Conservation (phyloP, 2,888 invertebrate genomes). For the Dryocosmus kuriphilus region DNA sequence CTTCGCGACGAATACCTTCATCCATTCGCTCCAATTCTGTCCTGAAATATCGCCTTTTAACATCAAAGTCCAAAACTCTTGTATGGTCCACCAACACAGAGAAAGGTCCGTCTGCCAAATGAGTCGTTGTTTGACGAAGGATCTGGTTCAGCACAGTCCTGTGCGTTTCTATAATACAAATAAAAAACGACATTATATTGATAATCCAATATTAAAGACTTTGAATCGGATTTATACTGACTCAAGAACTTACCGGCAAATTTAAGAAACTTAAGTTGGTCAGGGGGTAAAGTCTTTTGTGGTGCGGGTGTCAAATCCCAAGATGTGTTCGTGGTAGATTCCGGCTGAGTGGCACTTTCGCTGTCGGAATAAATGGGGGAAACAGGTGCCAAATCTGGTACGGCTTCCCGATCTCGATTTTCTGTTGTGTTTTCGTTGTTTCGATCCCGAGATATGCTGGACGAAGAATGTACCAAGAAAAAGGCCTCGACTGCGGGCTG, state of each 20-base stretch:
- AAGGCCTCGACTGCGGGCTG: conserved; percentile 93
- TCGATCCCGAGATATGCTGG: conserved; percentile 75
- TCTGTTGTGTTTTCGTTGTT: conserved; percentile 66
- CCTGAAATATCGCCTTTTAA: conserved; percentile 91
- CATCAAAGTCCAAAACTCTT: conserved; percentile 92
- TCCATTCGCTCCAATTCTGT: conserved; percentile 92
- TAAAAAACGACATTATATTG: conserved; percentile 5
- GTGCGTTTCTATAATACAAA: conserved; percentile 84
- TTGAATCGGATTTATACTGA: conserved; percentile 22
- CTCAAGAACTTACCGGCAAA: conserved; percentile 82
- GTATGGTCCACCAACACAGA: conserved; percentile 93
- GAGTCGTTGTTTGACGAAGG: conserved; percentile 87
- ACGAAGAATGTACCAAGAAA: conserved; percentile 90
- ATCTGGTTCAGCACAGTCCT: conserved; percentile 94
- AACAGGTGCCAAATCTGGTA: conserved; percentile 73
- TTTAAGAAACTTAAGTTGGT: conserved; percentile 88
- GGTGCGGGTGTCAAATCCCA: conserved; percentile 71
- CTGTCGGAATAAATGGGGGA: conserved; percentile 73
- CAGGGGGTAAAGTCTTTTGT: conserved; percentile 78
- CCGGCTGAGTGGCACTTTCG: conserved; percentile 67
- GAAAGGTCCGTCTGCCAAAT: conserved; percentile 91
- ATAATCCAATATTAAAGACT: conserved; percentile 4
- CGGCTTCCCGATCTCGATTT: conserved; percentile 70
- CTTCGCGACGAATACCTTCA: conserved; percentile 88
- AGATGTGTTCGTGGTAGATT: conserved; percentile 59